phyloP scores from a whole-genome alignment of 2,113 vertebrate genomes.

The Pelecanus crispus region DNA sequence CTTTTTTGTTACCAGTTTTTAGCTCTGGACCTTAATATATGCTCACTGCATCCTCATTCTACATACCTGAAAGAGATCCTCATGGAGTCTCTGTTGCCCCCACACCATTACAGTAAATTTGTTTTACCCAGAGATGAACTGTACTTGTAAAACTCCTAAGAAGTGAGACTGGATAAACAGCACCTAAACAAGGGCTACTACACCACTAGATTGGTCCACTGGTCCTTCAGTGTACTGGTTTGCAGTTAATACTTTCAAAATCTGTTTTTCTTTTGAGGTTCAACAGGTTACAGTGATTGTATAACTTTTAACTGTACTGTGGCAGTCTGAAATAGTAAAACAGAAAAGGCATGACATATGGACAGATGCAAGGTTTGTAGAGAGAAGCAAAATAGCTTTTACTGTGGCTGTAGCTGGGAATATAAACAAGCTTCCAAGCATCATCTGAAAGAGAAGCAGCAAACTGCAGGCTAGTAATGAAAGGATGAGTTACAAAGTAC shows the following conservation, averaged over 20 bases:
- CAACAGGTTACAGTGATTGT: background rate
- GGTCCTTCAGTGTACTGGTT: background rate
- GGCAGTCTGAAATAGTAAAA: background rate
- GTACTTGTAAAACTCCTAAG: background rate
- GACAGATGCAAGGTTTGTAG: background rate
- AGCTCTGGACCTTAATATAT: background rate
- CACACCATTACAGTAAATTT: background rate
- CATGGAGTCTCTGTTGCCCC: rapidly evolving
- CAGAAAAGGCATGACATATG: background rate
- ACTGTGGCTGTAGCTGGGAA: background rate
- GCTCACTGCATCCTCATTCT: background rate
- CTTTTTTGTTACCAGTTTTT: background rate
- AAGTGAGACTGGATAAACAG: background rate
- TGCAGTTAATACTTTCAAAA: background rate
- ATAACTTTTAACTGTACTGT: background rate
- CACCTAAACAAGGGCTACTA: background rate
- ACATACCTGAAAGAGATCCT: background rate
- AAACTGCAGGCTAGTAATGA: background rate
- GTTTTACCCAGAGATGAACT: background rate
- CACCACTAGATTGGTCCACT: background rate
- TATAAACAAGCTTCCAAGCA: background rate
- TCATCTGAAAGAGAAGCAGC: background rate
- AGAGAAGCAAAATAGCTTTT: background rate
- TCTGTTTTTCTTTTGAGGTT: background rate
- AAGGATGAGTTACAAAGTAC: background rate